These are phyloP conservation scores for Chionis minor DNA, from an alignment of 2,113 vertebrate species.

Conservation along the genomic window DNA sequence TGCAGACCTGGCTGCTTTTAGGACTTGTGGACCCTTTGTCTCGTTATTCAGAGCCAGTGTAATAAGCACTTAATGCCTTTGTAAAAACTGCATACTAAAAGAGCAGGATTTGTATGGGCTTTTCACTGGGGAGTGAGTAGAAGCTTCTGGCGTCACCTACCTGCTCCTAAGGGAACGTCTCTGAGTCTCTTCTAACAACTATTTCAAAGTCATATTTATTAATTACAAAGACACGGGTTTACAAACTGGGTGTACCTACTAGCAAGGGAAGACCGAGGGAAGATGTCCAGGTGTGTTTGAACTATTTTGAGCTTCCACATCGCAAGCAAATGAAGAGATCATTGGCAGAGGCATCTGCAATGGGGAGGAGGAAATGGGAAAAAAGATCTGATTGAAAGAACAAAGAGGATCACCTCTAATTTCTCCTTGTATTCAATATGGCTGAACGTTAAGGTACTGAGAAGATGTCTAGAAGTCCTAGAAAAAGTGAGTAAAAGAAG, in stretches of 20 bases:
- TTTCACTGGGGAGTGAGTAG: not conserved
- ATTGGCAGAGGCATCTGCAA: not conserved
- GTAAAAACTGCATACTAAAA: not conserved
- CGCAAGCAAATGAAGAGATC: not conserved
- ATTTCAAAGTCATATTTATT: not conserved
- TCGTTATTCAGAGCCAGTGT: not conserved
- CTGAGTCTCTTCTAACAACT: not conserved
- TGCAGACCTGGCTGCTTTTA: not conserved
- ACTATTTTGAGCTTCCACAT: not conserved
- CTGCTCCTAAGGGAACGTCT: not conserved
- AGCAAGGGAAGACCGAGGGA: not conserved
- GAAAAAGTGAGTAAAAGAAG: not conserved
- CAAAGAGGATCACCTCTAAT: not conserved
- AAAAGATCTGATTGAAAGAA: not conserved
- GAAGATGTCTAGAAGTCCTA: not conserved
- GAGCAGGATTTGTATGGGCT: not conserved
- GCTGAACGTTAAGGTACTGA: not conserved
- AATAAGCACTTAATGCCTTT: not conserved
- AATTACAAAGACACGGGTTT: not conserved
- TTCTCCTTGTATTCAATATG: not conserved
- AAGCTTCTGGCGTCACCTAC: not conserved
- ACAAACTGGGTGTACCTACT: not conserved
- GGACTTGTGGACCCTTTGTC: not conserved
- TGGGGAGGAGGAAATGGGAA: not conserved
- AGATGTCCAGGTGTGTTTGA: not conserved